Percentiles rank a stretch among this genome's conserved stretches.
phyloP scores from a whole-genome alignment of 2,888 invertebrate genomes.

The Thelaira solivaga region DNA sequence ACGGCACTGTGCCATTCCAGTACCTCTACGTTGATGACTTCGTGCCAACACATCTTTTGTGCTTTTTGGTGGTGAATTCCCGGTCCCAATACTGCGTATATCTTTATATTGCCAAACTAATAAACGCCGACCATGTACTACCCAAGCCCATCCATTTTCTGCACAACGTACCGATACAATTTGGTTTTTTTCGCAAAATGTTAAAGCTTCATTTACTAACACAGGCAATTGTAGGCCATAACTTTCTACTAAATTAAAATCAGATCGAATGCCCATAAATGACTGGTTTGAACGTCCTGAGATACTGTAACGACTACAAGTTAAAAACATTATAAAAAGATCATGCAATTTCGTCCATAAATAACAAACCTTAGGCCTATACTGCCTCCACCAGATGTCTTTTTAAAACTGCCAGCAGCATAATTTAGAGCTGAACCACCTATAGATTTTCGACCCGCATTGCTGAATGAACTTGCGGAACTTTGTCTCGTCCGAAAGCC shows the following conservation, averaged over 20 bases:
- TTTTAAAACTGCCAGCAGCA: slow-evolving; percentile 66
- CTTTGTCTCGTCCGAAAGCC: slow-evolving; percentile 65
- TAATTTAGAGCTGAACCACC: slow-evolving; percentile 66
- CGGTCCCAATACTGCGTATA: slow-evolving; percentile 56
- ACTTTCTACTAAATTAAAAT: slow-evolving; percentile 85
- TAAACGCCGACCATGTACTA: slow-evolving; percentile 89
- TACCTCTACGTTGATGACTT: slow-evolving; percentile 77
- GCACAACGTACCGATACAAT: slow-evolving; percentile 78
- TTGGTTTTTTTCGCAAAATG: slow-evolving; percentile 83
- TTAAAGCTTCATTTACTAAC: slow-evolving; percentile 91
- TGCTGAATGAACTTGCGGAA: slow-evolving; percentile 65
- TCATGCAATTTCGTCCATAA: neutral
- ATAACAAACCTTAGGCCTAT: slow-evolving; percentile 49
- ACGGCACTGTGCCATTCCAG: slow-evolving; percentile 82
- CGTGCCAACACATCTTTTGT: slow-evolving; percentile 67
- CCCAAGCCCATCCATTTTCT: slow-evolving; percentile 79
- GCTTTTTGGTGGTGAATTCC: slow-evolving; percentile 66
- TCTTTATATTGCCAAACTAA: slow-evolving; percentile 90
- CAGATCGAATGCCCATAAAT: slow-evolving; percentile 86
- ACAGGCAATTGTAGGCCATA: slow-evolving; percentile 91
- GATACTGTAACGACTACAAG: slow-evolving; percentile 66
- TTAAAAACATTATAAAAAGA: neutral
- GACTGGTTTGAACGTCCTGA: slow-evolving; percentile 83
- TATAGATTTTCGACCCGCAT: slow-evolving; percentile 69
- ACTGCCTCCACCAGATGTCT: slow-evolving; percentile 66